Conservation (phyloP, 2,888 invertebrate genomes). For the Ochlodes sylvanus region DNA sequence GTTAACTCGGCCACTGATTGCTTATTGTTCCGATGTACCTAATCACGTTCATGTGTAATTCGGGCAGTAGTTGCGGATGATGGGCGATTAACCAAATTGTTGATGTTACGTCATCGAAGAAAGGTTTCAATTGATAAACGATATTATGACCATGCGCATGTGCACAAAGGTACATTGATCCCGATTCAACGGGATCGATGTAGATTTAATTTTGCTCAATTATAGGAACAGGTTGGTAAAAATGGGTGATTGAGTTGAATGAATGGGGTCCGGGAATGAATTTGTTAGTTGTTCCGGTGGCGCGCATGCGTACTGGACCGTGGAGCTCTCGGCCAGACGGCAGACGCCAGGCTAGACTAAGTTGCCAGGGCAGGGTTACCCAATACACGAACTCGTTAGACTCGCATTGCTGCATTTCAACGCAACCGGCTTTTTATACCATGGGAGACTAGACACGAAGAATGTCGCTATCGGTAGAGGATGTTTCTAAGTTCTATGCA, state of each 20-base stretch:
- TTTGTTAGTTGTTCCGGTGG: constrained; percentile 23
- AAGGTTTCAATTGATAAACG: constrained; percentile 30
- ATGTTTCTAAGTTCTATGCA: neutral
- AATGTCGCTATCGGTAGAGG: neutral
- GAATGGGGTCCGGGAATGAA: constrained; percentile 33
- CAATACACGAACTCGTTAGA: constrained; percentile 13
- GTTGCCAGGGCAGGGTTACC: constrained; percentile 32
- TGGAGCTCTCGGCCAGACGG: constrained; percentile 2
- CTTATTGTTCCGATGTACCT: constrained; percentile 23
- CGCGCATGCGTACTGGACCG: constrained; percentile 40
- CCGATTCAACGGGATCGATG: neutral
- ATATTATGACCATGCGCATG: constrained; percentile 9
- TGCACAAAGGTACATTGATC: neutral
- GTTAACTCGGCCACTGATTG: constrained; percentile 21
- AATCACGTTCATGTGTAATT: constrained; percentile 14
- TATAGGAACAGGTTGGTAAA: constrained; percentile 1
- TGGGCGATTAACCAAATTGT: constrained; percentile 16
- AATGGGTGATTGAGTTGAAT: constrained; percentile 22
- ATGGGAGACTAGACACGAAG: constrained; percentile 13
- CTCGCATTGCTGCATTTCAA: constrained; percentile 14
- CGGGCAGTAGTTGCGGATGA: constrained; percentile 23
- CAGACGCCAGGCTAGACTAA: constrained; percentile 41
- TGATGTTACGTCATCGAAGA: constrained; percentile 32
- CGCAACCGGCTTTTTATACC: constrained; percentile 18
- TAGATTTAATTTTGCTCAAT: neutral